Percentiles rank a stretch among this genome's conserved stretches.
Evolutionary conservation across 2,113 vertebrate genomes (phyloP).

Genomic region (Clarias magur): DNA sequence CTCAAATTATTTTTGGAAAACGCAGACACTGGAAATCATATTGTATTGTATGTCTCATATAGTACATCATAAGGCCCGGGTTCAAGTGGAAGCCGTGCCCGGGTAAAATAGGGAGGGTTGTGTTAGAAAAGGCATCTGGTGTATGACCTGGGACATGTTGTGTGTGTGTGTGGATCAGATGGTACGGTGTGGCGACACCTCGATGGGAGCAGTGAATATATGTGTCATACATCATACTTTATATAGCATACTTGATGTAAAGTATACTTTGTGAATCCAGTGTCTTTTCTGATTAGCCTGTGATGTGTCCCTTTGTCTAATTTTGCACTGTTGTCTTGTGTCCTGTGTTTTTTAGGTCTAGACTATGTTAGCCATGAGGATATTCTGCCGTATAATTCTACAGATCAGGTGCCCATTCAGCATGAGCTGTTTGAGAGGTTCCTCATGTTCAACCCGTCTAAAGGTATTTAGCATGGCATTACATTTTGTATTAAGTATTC

Average conservation of each 20-base stretch:
- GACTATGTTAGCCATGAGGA: conserved; percentile 90
- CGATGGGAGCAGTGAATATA: too few species aligned
- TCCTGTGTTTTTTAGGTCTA: conserved; percentile 69
- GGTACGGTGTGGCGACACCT: too few species aligned
- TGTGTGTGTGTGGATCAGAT: too few species aligned
- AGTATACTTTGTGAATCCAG: not conserved
- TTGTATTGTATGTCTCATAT: too few species aligned
- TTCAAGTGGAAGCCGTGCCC: too few species aligned
- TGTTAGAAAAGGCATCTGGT: too few species aligned
- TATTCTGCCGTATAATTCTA: conserved; percentile 86
- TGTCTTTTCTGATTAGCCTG: not conserved
- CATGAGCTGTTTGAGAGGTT: conserved; percentile 89
- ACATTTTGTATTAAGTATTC: not conserved
- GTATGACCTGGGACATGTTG: too few species aligned
- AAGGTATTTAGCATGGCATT: conserved; percentile 71
- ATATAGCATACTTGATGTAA: too few species aligned
- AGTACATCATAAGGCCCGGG: too few species aligned
- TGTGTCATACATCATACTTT: too few species aligned
- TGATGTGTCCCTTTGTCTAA: not conserved
- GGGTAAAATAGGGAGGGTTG: too few species aligned
- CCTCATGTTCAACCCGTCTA: conserved; percentile 80
- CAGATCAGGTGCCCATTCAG: conserved; percentile 86
- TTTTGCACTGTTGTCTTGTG: not conserved
- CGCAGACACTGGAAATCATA: not conserved
- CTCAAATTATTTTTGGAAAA: not conserved